Percentiles rank a stretch among this genome's conserved stretches.
These are phyloP conservation scores for Eretmochelys imbricata DNA, from an alignment of 2,113 vertebrate genomes.

Conservation along the genomic window DNA sequence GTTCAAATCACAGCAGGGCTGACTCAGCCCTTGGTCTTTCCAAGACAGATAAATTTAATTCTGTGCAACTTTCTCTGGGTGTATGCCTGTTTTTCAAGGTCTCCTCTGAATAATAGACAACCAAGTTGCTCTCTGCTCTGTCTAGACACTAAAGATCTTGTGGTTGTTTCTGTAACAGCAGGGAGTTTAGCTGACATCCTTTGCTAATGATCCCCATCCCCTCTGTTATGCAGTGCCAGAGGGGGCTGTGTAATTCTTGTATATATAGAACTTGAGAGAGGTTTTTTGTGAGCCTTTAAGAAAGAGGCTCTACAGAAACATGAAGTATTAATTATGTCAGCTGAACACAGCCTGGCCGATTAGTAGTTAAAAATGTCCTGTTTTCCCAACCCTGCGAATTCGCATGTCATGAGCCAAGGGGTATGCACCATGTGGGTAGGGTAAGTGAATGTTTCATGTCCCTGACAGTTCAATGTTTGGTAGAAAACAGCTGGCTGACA, in stretches of 20 bases:
- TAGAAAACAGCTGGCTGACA: neutral
- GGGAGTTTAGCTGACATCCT: neutral
- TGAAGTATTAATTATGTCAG: fast-evolving
- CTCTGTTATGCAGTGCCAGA: neutral
- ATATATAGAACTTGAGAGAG: fast-evolving
- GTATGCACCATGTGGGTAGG: fast-evolving
- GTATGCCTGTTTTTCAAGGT: neutral
- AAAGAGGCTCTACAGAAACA: neutral
- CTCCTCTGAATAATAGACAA: no score
- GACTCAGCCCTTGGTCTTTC: neutral
- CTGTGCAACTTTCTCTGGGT: fast-evolving
- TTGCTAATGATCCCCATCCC: neutral
- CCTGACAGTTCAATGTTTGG: neutral
- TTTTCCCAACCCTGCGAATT: fast-evolving
- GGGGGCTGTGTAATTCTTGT: neutral
- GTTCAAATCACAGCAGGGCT: fast-evolving
- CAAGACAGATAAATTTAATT: fast-evolving
- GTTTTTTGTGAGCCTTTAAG: neutral
- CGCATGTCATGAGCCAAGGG: neutral
- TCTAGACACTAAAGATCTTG: neutral
- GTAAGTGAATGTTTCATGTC: neutral
- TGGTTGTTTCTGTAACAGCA: fast-evolving
- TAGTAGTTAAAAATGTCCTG: neutral
- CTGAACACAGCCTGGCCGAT: neutral
- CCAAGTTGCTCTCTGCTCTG: fast-evolving